Evolutionary conservation across 2,797 vertebrate species (phyloP).

Genomic region (Onychomys torridus): DNA sequence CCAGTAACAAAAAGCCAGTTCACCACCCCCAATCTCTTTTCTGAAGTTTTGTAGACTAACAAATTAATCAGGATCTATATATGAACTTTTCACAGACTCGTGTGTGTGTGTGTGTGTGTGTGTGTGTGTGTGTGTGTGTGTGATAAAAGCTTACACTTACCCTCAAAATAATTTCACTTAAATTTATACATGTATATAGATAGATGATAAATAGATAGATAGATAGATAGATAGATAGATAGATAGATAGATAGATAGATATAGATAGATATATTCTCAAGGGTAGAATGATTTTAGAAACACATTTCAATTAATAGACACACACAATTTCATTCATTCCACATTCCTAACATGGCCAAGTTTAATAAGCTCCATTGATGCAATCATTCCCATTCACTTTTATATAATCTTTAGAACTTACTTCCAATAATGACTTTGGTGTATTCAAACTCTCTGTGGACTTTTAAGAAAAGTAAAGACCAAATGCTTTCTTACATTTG

Average conservation of each 20-base stretch:
- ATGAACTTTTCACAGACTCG: background rate
- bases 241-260: no score
- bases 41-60: background rate
- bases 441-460: background rate
- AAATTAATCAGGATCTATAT: background rate
- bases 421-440: background rate
- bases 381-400: background rate
- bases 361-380: background rate
- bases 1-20: background rate
- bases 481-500: background rate
- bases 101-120: no score
- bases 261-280: no score
- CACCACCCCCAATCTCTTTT: background rate
- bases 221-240: no score
- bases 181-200: no score
- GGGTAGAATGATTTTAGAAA: background rate
- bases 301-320: background rate
- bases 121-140: no score
- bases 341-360: accelerated
- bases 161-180: background rate
- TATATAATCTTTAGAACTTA: background rate
- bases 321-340: background rate
- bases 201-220: no score
- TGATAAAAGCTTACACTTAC: background rate
- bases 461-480: background rate